phyloP scores from a whole-genome alignment of 2,797 vertebrate species.

The Acipenser oxyrinchus region DNA sequence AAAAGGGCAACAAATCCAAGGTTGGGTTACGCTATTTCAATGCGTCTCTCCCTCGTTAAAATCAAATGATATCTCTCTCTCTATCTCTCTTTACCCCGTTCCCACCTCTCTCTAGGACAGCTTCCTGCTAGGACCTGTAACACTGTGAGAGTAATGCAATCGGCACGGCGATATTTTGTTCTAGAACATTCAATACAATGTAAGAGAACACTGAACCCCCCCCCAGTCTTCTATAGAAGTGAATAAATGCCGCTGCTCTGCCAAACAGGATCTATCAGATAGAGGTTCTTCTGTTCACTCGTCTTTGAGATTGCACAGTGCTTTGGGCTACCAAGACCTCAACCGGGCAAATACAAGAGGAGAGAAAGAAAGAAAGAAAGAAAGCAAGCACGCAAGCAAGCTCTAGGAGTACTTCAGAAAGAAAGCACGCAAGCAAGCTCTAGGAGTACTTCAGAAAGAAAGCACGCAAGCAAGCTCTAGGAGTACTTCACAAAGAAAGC shows the following conservation, averaged over 20 bases:
- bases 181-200: conserved; percentile 20
- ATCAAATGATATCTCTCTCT: too few species aligned
- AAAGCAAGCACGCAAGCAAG: too few species aligned
- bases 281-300: conserved; percentile 33
- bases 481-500: too few species aligned
- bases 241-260: conserved; percentile 33
- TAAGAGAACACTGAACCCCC: conserved; percentile 2
- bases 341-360: neutral
- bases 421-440: too few species aligned
- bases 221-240: conserved; percentile 38
- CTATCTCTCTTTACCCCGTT: too few species aligned
- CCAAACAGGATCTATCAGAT: conserved; percentile 25
- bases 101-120: neutral
- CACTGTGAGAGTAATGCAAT: conserved; percentile 11
- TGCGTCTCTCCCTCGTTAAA: too few species aligned
- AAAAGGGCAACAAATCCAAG: too few species aligned
- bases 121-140: conserved; percentile 6
- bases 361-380: conserved; percentile 1
- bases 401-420: too few species aligned
- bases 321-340: conserved; percentile 53
- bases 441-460: too few species aligned
- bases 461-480: too few species aligned
- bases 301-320: conserved; percentile 54
- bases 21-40: too few species aligned
- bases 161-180: conserved; percentile 12